Conservation (phyloP, 2,888 invertebrate genomes). For the Xestia xanthographa region DNA sequence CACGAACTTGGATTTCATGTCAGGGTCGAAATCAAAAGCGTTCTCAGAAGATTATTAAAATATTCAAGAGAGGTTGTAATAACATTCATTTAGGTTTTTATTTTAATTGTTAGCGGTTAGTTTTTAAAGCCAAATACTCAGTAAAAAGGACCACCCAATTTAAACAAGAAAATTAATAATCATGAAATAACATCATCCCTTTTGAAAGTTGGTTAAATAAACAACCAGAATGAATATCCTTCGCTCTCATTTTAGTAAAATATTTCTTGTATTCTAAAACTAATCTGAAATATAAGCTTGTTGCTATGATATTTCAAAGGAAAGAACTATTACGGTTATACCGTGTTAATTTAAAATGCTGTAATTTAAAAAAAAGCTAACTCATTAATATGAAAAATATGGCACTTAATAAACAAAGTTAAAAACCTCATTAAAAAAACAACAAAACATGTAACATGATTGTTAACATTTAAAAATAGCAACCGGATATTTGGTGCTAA, state of each 20-base stretch:
- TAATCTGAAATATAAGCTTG: background rate
- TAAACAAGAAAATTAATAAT: background rate
- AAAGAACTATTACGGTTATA: background rate
- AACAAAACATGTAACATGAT: slow-evolving; percentile 2
- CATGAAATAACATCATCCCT: background rate
- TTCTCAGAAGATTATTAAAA: slow-evolving; percentile 35
- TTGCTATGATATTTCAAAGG: background rate
- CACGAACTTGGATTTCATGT: slow-evolving; percentile 10
- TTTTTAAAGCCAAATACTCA: background rate
- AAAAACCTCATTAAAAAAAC: background rate
- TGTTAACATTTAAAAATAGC: slow-evolving; percentile 11
- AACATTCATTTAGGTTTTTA: background rate
- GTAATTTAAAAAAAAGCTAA: background rate
- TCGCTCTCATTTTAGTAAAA: background rate
- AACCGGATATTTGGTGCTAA: slow-evolving; percentile 34
- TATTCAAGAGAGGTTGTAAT: slow-evolving; percentile 5
- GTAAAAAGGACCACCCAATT: background rate
- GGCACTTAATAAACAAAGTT: background rate
- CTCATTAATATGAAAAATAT: slow-evolving; percentile 3
- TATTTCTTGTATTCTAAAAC: background rate
- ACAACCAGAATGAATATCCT: background rate
- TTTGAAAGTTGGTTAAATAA: background rate
- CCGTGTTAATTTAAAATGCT: background rate
- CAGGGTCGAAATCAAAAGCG: slow-evolving; percentile 19
- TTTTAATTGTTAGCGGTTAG: background rate